These are phyloP conservation scores for Turnix velox DNA, from an alignment of 2,113 vertebrate species.

Conservation along the genomic window DNA sequence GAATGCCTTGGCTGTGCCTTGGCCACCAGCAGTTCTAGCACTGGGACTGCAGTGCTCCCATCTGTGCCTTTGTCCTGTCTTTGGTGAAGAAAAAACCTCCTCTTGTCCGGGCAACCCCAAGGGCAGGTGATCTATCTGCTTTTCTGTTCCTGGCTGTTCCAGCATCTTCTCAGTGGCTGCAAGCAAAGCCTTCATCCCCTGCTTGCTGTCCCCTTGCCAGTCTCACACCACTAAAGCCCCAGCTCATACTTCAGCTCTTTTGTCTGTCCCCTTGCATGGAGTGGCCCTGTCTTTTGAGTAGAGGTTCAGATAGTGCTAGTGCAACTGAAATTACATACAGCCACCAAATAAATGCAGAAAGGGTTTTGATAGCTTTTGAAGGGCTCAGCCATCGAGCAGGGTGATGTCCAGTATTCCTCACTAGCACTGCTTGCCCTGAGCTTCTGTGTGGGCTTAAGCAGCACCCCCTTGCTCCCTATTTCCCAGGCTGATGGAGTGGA, in stretches of 20 bases:
- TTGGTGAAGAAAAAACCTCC: not conserved
- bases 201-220: not conserved
- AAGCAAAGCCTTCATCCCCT: not conserved
- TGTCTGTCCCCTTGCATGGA: not conserved
- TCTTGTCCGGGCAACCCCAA: not conserved
- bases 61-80: fast-evolving
- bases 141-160: not conserved
- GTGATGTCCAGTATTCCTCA: fast-evolving
- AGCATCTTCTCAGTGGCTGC: not conserved
- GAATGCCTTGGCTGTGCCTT: not conserved
- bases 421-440: not conserved
- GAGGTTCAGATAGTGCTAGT: not conserved
- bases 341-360: not conserved
- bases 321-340: not conserved
- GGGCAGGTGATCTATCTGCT: not conserved
- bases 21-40: fast-evolving
- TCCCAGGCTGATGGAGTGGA: not conserved
- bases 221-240: not conserved
- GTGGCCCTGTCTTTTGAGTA: not conserved
- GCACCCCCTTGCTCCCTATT: fast-evolving
- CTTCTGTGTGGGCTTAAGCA: not conserved
- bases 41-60: not conserved
- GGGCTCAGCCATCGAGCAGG: not conserved
- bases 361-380: not conserved
- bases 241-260: not conserved